Conservation (phyloP, 1,140 invertebrate species). For the Thalassaphorura encarpata region DNA sequence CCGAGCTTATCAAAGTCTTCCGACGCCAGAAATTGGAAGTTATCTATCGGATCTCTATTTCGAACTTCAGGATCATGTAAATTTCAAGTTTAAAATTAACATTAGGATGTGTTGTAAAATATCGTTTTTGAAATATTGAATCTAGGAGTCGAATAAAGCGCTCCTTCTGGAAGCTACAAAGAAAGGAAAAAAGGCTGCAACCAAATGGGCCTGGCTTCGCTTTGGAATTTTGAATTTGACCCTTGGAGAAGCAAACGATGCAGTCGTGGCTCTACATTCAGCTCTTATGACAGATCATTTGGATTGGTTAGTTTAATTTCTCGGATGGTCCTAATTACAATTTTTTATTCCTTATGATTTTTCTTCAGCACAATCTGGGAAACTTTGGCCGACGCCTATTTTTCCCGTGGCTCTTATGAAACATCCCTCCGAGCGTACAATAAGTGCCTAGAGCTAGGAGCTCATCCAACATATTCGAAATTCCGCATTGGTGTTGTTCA, state of each 20-base stretch:
- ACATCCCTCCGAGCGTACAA: slow-evolving; percentile 77
- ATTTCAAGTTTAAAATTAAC: neutral
- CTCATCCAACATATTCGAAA: slow-evolving; percentile 58
- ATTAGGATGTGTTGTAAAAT: too few relatives aligned
- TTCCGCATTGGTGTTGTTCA: slow-evolving; percentile 67
- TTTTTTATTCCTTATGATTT: neutral
- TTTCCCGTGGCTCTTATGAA: slow-evolving; percentile 65
- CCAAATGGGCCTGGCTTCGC: slow-evolving; percentile 69
- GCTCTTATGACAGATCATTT: slow-evolving; percentile 60
- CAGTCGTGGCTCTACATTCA: slow-evolving; percentile 63
- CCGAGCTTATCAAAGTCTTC: slow-evolving; percentile 10
- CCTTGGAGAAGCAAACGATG: slow-evolving; percentile 54
- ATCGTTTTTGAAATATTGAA: neutral
- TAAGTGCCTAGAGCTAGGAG: slow-evolving; percentile 55
- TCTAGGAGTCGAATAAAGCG: slow-evolving; percentile 6
- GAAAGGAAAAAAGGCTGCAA: slow-evolving; percentile 42
- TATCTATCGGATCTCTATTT: slow-evolving; percentile 14
- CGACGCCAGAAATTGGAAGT: slow-evolving; percentile 13
- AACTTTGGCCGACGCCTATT: slow-evolving; percentile 77
- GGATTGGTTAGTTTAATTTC: slow-evolving; percentile 46
- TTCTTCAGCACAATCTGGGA: slow-evolving; percentile 60
- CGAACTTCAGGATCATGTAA: slow-evolving; percentile 3
- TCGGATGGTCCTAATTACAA: neutral
- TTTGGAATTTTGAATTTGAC: slow-evolving; percentile 62
- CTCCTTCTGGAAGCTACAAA: slow-evolving; percentile 35